These are phyloP conservation scores for Cladopsammia gracilis DNA, from an alignment of 64 coral and sea anemone genomes.

Conservation along the genomic window DNA sequence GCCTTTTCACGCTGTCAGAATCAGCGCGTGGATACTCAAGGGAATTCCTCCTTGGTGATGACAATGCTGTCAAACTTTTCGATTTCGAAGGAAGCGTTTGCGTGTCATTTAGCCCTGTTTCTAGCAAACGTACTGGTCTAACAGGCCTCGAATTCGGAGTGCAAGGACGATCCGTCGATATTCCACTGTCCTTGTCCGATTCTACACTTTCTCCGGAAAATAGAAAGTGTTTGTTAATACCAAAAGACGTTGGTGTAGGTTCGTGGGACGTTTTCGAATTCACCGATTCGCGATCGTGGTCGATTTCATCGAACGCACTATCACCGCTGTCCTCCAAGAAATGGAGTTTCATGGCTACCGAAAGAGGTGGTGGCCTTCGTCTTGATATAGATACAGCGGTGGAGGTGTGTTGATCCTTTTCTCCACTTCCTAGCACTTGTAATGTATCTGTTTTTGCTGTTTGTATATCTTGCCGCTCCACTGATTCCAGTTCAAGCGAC, in stretches of 20 bases:
- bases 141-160: conserved; percentile 45
- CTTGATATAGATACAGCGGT: conserved; percentile 43
- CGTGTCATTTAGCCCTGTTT: not conserved
- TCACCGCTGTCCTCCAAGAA: conserved; percentile 87
- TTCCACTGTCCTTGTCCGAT: conserved; percentile 97
- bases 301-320: conserved; percentile 91
- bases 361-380: conserved; percentile 78
- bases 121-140: conserved; percentile 21
- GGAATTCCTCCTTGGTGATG: conserved; percentile 26
- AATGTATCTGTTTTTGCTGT: conserved; percentile 45
- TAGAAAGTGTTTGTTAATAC: conserved; percentile 61
- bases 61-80: conserved; percentile 65
- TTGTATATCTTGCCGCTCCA: conserved; percentile 56
- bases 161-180: conserved; percentile 84
- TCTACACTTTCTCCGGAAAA: conserved; percentile 91
- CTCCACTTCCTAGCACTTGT: conserved; percentile 46
- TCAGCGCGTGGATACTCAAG: not conserved
- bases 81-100: conserved; percentile 29
- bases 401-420: not conserved
- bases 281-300: conserved; percentile 51
- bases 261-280: conserved; percentile 57
- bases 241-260: conserved; percentile 38
- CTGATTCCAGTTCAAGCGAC: conserved; percentile 32
- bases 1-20: not conserved
- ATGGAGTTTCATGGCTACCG: conserved; percentile 84